These are phyloP conservation scores for Cladopsammia gracilis DNA, from an alignment of 64 coral and sea anemone species.

Conservation along the genomic window DNA sequence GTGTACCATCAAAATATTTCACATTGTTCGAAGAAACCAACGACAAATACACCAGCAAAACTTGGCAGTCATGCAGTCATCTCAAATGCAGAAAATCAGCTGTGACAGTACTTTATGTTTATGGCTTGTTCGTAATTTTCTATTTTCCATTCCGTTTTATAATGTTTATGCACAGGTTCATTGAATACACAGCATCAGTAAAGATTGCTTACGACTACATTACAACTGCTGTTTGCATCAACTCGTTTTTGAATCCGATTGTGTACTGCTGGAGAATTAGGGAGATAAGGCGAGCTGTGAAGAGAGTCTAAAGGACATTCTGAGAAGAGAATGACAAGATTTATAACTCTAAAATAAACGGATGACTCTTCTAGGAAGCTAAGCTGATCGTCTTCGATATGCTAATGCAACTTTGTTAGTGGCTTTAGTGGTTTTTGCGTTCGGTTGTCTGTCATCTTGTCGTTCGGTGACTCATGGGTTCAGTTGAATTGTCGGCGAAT, in stretches of 20 bases:
- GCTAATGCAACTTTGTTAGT: no score
- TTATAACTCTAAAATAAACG: no score
- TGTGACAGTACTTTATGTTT: constrained; percentile 49
- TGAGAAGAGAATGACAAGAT: no score
- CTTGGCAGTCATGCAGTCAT: constrained; percentile 40
- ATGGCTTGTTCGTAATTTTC: constrained; percentile 57
- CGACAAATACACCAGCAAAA: no score
- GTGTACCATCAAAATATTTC: constrained; percentile 40
- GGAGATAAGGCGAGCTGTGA: not conserved
- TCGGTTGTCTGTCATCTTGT: no score
- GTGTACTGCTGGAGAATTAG: not conserved
- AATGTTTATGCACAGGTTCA: not conserved
- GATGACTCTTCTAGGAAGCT: no score
- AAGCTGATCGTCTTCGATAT: no score
- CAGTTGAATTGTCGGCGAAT: no score
- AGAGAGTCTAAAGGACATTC: no score
- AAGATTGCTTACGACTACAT: constrained; percentile 50
- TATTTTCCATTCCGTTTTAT: constrained; percentile 59
- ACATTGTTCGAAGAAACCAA: not conserved
- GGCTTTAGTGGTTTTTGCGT: no score
- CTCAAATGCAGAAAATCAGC: no score
- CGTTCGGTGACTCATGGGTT: no score
- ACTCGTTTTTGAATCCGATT: not conserved
- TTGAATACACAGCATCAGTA: constrained; percentile 44
- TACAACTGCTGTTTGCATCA: constrained; percentile 31